A percentile compares a stretch with the other conserved stretches of the same genome.
These are phyloP conservation scores for Leptopilina myrica DNA, from an alignment of 2,888 invertebrate genomes.

Conservation along the genomic window DNA sequence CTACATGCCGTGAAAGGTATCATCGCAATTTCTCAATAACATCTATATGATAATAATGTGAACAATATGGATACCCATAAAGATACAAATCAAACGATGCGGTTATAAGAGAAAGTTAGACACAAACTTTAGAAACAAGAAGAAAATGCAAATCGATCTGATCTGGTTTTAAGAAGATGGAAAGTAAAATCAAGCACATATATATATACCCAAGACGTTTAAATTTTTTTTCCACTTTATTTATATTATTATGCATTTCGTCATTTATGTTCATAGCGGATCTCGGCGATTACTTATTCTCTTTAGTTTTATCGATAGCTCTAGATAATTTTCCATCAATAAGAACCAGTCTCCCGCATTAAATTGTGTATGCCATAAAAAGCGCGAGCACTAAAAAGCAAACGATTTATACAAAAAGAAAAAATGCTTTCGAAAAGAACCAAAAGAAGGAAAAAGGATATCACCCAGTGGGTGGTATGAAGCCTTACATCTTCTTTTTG, in stretches of 20 bases:
- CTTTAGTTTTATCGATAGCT: neutral
- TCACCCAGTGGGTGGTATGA: neutral
- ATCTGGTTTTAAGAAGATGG: slow-evolving; percentile 37
- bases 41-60: slow-evolving; percentile 39
- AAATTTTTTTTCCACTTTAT: neutral
- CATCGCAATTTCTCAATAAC: slow-evolving; percentile 44
- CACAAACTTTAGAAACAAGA: slow-evolving; percentile 35
- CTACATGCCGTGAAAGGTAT: slow-evolving; percentile 41
- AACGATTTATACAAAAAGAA: neutral
- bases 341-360: slow-evolving; percentile 28
- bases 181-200: neutral
- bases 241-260: neutral
- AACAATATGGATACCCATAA: slow-evolving; percentile 9
- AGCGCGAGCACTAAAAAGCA: neutral
- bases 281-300: slow-evolving; percentile 7
- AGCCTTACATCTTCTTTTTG: neutral
- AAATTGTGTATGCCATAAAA: neutral
- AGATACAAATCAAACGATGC: slow-evolving; percentile 44
- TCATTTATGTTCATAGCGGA: slow-evolving; percentile 10
- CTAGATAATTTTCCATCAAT: slow-evolving; percentile 17
- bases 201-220: neutral
- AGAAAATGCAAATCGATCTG: slow-evolving; percentile 43
- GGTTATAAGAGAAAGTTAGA: slow-evolving; percentile 47
- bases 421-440: neutral
- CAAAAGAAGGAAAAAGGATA: neutral